Conservation (phyloP, 2,113 vertebrate species). For the Sturnus vulgaris region DNA sequence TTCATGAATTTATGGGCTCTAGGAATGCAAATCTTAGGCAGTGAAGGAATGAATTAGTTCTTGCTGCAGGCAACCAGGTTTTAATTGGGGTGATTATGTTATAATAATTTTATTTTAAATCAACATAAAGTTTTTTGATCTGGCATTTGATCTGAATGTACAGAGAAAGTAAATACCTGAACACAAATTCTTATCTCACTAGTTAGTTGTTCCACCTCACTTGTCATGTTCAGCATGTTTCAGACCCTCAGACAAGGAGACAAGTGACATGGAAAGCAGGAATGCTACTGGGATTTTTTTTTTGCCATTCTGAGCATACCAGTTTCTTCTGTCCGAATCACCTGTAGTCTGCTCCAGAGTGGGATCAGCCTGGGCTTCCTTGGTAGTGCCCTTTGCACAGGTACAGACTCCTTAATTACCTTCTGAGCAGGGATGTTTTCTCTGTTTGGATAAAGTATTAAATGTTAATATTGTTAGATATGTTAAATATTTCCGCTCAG, state of each 20-base stretch:
- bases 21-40: neutral
- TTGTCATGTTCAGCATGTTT: accelerated
- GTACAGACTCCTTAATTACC: neutral
- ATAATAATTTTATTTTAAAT: neutral
- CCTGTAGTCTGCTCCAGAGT: neutral
- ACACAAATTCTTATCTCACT: neutral
- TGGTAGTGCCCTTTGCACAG: neutral
- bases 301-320: neutral
- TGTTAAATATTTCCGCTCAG: neutral
- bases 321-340: neutral
- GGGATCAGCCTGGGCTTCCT: neutral
- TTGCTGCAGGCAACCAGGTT: neutral
- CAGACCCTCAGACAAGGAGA: neutral
- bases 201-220: neutral
- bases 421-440: neutral
- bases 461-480: too few relatives aligned
- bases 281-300: neutral
- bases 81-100: neutral
- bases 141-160: neutral
- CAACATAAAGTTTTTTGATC: neutral
- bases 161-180: neutral
- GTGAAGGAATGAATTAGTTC: neutral
- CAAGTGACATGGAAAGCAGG: accelerated
- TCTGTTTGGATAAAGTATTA: neutral
- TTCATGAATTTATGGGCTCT: neutral